Conservation (phyloP, 2,113 vertebrate species). For the Melospiza georgiana region DNA sequence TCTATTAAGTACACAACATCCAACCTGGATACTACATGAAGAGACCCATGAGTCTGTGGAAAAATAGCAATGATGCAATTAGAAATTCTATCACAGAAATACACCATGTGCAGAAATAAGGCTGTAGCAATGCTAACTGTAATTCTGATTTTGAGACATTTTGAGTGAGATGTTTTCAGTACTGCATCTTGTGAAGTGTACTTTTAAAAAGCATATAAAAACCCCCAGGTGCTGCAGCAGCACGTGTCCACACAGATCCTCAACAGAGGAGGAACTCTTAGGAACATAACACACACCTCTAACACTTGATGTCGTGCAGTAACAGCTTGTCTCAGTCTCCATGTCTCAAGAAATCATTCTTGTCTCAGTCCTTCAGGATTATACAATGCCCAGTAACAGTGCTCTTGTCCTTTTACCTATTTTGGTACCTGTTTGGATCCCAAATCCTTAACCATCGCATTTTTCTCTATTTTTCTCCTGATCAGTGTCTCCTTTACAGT, state of each 20-base stretch:
- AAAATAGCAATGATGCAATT: background rate
- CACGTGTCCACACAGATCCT: background rate
- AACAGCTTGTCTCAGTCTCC: background rate
- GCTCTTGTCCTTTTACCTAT: background rate
- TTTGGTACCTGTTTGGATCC: background rate
- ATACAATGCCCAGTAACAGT: background rate
- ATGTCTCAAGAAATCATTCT: background rate
- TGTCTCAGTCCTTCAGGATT: background rate
- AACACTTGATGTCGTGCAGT: rapidly evolving
- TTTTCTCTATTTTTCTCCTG: background rate
- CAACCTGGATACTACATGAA: background rate
- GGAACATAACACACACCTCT: background rate
- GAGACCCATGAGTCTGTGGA: background rate
- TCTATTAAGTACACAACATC: background rate
- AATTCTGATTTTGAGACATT: background rate
- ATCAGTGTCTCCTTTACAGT: background rate
- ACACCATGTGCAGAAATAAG: background rate
- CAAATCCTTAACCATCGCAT: background rate
- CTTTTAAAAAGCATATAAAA: background rate
- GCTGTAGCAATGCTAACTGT: background rate
- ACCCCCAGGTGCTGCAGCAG: background rate
- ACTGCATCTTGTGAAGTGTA: background rate
- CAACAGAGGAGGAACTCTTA: background rate
- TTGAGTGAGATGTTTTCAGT: background rate
- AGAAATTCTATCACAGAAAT: background rate